Evolutionary conservation across 2,888 invertebrate genomes (phyloP).

Genomic region (Poecilus cupreus): DNA sequence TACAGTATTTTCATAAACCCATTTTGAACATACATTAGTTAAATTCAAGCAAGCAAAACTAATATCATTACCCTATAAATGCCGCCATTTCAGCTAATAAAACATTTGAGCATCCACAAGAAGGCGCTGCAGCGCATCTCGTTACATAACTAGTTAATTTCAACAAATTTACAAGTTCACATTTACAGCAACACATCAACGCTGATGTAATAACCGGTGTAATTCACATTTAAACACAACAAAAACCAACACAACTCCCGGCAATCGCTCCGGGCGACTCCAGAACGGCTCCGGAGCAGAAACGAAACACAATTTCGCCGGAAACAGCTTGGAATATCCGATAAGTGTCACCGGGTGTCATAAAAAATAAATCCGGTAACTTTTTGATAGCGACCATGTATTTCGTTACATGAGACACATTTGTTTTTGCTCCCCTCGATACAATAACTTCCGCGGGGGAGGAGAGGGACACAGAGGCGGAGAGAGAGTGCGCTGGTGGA

Average conservation of each 20-base stretch:
- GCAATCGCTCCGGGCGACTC: background rate
- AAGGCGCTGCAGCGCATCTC: background rate
- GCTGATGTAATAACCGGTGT: background rate
- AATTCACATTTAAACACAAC: slow-evolving; percentile 35
- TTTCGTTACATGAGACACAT: slow-evolving; percentile 50
- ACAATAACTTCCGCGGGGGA: slow-evolving; percentile 10
- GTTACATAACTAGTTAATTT: background rate
- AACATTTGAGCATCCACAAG: background rate
- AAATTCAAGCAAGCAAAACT: background rate
- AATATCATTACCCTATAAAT: background rate
- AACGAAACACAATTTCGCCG: slow-evolving; percentile 54
- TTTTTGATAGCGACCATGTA: slow-evolving; percentile 55
- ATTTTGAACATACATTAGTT: no score
- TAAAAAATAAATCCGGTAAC: slow-evolving; percentile 57
- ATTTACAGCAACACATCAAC: background rate
- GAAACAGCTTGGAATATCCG: slow-evolving; percentile 57
- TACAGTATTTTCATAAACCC: no score
- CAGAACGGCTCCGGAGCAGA: background rate
- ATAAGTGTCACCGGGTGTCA: slow-evolving; percentile 53
- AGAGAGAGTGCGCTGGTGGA: background rate
- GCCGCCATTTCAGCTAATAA: background rate
- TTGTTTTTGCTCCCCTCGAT: slow-evolving; percentile 51
- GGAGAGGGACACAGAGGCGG: background rate
- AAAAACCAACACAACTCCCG: slow-evolving; percentile 24
- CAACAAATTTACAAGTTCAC: slow-evolving; percentile 1